Percentiles rank a stretch among this genome's conserved stretches.
These are phyloP conservation scores for Malurus elegans DNA, from an alignment of 2,113 vertebrate genomes.

Conservation along the genomic window DNA sequence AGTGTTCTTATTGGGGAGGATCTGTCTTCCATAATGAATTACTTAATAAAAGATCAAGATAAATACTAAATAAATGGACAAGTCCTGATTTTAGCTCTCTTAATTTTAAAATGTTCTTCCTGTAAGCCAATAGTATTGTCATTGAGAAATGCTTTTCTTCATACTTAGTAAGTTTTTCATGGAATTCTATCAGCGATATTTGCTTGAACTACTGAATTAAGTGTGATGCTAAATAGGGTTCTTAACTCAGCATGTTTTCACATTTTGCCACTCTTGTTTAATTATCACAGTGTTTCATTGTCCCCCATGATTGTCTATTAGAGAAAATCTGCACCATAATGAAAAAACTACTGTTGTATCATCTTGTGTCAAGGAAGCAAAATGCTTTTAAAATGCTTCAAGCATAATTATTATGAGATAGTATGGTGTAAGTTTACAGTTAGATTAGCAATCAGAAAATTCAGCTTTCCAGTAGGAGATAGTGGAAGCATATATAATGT, in stretches of 20 bases:
- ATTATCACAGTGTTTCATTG: not conserved
- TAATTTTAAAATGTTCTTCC: not conserved
- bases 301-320: not conserved
- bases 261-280: not conserved
- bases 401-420: not conserved
- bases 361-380: not conserved
- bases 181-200: not conserved
- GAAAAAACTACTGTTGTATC: not conserved
- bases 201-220: conserved; percentile 13
- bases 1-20: not conserved
- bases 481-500: not conserved
- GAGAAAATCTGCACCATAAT: not conserved
- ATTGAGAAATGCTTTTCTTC: not conserved
- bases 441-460: not conserved
- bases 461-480: not conserved
- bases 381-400: not conserved
- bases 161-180: not conserved
- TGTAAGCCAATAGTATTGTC: not conserved
- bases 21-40: not conserved
- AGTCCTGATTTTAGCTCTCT: not conserved
- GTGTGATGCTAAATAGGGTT: not conserved
- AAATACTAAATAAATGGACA: not conserved
- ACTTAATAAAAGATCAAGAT: not conserved
- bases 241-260: not conserved
- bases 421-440: not conserved